Conservation (phyloP, 2,797 vertebrate genomes). For the Setipinna tenuifilis region DNA sequence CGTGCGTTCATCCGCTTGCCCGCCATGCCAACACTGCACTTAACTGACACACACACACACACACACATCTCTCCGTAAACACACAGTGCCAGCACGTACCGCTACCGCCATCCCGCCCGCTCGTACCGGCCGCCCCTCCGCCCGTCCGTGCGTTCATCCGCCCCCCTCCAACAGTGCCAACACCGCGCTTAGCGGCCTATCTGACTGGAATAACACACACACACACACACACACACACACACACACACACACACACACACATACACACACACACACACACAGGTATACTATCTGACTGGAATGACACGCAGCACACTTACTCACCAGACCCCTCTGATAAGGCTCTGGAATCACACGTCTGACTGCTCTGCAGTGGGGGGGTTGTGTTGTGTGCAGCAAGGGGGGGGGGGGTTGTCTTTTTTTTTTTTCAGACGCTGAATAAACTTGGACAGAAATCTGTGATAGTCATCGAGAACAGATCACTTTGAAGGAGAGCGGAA, state of each 20-base stretch:
- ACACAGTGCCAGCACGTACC: background rate
- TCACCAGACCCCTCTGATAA: background rate
- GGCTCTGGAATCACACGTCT: background rate
- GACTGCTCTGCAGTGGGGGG: background rate
- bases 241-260: no score
- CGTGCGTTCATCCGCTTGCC: no score
- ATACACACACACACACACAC: no score
- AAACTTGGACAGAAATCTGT: constrained; percentile 40
- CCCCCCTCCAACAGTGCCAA: background rate
- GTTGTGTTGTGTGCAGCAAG: no score
- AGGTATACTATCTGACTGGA: no score
- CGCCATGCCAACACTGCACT: no score
- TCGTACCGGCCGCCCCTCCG: no score
- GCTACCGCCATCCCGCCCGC: no score
- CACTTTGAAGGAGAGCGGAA: constrained; percentile 44
- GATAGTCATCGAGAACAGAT: constrained; percentile 35
- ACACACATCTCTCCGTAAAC: background rate
- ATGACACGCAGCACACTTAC: no score
- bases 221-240: no score
- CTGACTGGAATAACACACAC: background rate
- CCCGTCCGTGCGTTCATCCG: background rate
- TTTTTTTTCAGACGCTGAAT: constrained; percentile 27
- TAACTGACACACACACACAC: no score
- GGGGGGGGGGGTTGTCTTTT: background rate
- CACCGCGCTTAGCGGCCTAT: background rate